These are phyloP conservation scores for Hyperoplus lanceolatus DNA, from an alignment of 2,797 vertebrate species.

Conservation along the genomic window DNA sequence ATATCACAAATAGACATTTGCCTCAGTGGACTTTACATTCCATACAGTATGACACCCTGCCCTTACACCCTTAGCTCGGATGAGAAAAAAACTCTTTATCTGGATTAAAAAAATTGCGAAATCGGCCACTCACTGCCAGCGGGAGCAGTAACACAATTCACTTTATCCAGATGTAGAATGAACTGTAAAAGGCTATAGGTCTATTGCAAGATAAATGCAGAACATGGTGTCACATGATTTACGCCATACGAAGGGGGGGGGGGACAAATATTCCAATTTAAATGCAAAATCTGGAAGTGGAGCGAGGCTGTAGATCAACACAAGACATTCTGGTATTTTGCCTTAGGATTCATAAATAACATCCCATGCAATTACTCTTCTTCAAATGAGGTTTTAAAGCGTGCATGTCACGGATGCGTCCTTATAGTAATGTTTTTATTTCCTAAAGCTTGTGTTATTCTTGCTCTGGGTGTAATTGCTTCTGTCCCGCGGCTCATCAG, in stretches of 20 bases:
- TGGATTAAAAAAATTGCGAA: slow-evolving; percentile 33
- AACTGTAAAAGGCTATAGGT: slow-evolving; percentile 61
- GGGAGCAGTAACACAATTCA: slow-evolving; percentile 64
- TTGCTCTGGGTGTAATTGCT: slow-evolving; percentile 82
- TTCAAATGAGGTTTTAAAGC: slow-evolving; percentile 84
- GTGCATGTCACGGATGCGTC: slow-evolving; percentile 60
- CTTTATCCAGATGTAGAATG: slow-evolving; percentile 50
- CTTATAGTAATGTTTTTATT: slow-evolving; percentile 85
- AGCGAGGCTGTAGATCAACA: slow-evolving; percentile 76
- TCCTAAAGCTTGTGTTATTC: slow-evolving; percentile 83
- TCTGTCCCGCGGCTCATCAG: slow-evolving; percentile 83
- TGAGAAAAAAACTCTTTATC: too few relatives aligned
- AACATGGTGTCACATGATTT: slow-evolving; percentile 75
- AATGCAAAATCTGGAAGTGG: slow-evolving; percentile 82
- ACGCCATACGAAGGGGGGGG: slow-evolving; percentile 65
- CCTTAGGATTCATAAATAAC: slow-evolving; percentile 81
- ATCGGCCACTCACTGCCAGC: slow-evolving; percentile 44
- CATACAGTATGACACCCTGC: too few relatives aligned
- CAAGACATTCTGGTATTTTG: slow-evolving; percentile 71
- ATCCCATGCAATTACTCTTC: slow-evolving; percentile 78
- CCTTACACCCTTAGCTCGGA: too few relatives aligned
- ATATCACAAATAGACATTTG: too few relatives aligned
- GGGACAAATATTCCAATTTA: slow-evolving; percentile 83
- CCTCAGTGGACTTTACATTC: too few relatives aligned
- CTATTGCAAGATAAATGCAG: slow-evolving; percentile 77